phyloP scores from a whole-genome alignment of 2,888 invertebrate species.

The Torymus auratus region DNA sequence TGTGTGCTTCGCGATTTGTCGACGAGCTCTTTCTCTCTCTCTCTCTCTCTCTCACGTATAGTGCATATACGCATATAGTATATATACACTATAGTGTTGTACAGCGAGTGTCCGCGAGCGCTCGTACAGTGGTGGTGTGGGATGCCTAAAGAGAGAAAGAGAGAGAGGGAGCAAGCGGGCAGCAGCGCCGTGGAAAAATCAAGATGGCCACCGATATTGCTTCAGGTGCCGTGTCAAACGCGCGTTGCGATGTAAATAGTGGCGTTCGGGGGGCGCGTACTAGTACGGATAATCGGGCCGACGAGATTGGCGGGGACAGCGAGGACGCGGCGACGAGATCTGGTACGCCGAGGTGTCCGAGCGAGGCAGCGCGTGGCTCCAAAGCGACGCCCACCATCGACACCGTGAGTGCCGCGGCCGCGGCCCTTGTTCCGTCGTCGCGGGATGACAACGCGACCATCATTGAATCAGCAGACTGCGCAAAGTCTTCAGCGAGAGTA shows the following conservation, averaged over 20 bases:
- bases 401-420: slow-evolving; percentile 20
- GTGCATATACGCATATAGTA: too few species aligned
- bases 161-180: too few species aligned
- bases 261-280: slow-evolving; percentile 50
- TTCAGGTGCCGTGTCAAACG: slow-evolving; percentile 75
- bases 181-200: slow-evolving; percentile 58
- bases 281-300: slow-evolving; percentile 2
- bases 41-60: too few species aligned
- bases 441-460: too few species aligned
- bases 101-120: too few species aligned
- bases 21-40: too few species aligned
- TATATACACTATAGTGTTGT: too few species aligned
- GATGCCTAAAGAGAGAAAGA: too few species aligned
- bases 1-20: too few species aligned
- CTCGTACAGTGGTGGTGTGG: too few species aligned
- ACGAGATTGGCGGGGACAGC: slow-evolving; percentile 24
- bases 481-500: too few species aligned
- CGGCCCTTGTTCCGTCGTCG: background rate
- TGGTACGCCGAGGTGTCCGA: slow-evolving; percentile 45
- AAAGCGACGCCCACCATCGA: slow-evolving; percentile 43
- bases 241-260: slow-evolving; percentile 75
- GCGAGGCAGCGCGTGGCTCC: slow-evolving; percentile 53
- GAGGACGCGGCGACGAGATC: slow-evolving; percentile 49
- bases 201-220: slow-evolving; percentile 77
- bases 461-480: too few species aligned